Percentiles rank a stretch among this genome's conserved stretches.
These are phyloP conservation scores for Malacosoma neustria DNA, from an alignment of 2,888 invertebrate genomes.

Conservation along the genomic window DNA sequence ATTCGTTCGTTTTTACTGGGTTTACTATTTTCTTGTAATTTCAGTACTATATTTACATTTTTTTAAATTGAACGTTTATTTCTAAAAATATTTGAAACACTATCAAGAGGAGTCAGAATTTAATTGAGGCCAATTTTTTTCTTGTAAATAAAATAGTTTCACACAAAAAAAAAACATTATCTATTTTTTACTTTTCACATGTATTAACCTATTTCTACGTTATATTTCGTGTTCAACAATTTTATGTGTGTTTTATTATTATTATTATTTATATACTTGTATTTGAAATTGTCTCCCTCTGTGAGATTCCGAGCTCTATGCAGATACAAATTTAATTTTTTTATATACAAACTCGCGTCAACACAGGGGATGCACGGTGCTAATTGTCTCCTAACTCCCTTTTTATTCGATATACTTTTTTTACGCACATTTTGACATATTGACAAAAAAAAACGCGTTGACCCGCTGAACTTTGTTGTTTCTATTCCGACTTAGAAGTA, in stretches of 20 bases:
- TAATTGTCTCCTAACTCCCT: slow-evolving; percentile 59
- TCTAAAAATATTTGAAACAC: slow-evolving; percentile 14
- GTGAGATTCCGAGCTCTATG: slow-evolving; percentile 60
- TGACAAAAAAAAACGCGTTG: slow-evolving; percentile 23
- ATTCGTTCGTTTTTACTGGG: too few relatives aligned
- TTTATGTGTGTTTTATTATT: slow-evolving; percentile 40
- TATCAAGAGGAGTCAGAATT: slow-evolving; percentile 25
- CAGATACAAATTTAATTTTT: slow-evolving; percentile 27
- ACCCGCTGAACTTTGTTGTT: slow-evolving; percentile 8
- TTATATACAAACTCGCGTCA: slow-evolving; percentile 56
- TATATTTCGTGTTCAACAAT: slow-evolving; percentile 42
- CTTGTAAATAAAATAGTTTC: slow-evolving; percentile 39
- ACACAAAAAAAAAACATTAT: slow-evolving; percentile 52
- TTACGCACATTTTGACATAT: slow-evolving; percentile 19
- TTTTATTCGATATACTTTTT: slow-evolving; percentile 22
- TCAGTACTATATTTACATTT: slow-evolving; percentile 1
- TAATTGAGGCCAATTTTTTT: slow-evolving; percentile 16
- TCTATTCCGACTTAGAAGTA: slow-evolving; percentile 11
- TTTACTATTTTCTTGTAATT: background rate
- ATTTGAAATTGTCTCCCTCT: slow-evolving; percentile 68
- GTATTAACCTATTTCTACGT: slow-evolving; percentile 50
- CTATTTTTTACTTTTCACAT: slow-evolving; percentile 47
- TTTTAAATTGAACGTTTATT: too few relatives aligned
- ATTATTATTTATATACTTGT: slow-evolving; percentile 29
- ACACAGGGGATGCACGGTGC: slow-evolving; percentile 74